Evolutionary conservation across 2,113 vertebrate genomes (phyloP), one percentile per base, ranked within the genome.

Genomic region (Mohoua ochrocephala): DNA sequence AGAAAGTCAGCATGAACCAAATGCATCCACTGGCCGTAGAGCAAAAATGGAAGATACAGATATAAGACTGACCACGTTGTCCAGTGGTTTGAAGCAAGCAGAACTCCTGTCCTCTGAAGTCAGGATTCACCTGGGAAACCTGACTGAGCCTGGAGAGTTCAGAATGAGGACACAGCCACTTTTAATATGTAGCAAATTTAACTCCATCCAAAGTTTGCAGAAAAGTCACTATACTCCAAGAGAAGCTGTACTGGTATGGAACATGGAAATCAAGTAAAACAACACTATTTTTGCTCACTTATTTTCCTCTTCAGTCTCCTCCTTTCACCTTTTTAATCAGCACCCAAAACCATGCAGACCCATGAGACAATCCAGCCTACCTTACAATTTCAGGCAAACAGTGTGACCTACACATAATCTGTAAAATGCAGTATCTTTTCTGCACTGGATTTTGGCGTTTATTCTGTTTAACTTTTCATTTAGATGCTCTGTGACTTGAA

Each of bases 61-160:
- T 52, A 2, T 19, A 75, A 75, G 49, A 52, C 13, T 0, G 1
- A 47, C 6, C 9, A 2, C 6, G 22, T 0, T 42, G 33, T 11
- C 64, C 54, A n/a, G 31, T 28, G 37, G 47, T 26, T 27, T 14
- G 10, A 49, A 39, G 57, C 17, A 70, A 64, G n/a, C 30, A 49
- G 44, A 95, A 41, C 26, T 74, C 60, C 45, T 84, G 54, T 47
- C 16, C 35, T 56, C 39, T 49, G 35, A 93, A 56, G 49, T 37
- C 45, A 4, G 37, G 39, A 37, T 85, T 82, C 44, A 54, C 28
- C 15, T 42, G 61, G 33, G 31, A 11, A 89, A 52, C 23, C 13
- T 59, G 39, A 45, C 20, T 5, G 4, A 73, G 39, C 16, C 28
- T 47, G 24, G 3, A 35, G 30, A 70, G 30, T 12, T 75, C 37